These are phyloP conservation scores for Arctopsyche grandis DNA, from an alignment of 1,140 invertebrate species.

Conservation along the genomic window DNA sequence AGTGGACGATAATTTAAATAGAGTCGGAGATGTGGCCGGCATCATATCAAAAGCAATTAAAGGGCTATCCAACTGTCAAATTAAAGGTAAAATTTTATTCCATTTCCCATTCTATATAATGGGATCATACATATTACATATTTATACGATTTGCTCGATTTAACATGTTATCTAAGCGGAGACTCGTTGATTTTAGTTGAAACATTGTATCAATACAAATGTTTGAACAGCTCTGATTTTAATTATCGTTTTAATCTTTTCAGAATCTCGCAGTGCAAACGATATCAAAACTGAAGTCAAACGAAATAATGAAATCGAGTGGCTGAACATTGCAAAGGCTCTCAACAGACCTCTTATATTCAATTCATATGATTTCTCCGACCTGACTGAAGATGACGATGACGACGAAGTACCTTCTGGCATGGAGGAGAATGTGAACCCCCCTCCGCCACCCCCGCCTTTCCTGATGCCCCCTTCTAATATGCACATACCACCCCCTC, in stretches of 20 bases:
- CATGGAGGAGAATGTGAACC: slow-evolving; percentile 70
- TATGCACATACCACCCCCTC: slow-evolving; percentile 60
- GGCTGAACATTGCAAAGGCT: slow-evolving; percentile 89
- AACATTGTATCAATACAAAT: not conserved
- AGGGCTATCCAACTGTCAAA: slow-evolving; percentile 67
- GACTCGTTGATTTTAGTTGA: no score
- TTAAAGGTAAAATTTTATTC: slow-evolving; percentile 40
- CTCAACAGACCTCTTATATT: slow-evolving; percentile 86
- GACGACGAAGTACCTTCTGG: slow-evolving; percentile 72
- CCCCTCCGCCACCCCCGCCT: slow-evolving; percentile 77
- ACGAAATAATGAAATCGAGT: slow-evolving; percentile 94
- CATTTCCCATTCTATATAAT: not conserved
- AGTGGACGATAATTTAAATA: slow-evolving; percentile 64
- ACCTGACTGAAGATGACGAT: slow-evolving; percentile 83
- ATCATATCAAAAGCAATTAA: slow-evolving; percentile 94
- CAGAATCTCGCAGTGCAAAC: slow-evolving; percentile 28
- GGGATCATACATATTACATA: no score
- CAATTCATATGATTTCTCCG: slow-evolving; percentile 97
- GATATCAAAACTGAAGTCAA: slow-evolving; percentile 71
- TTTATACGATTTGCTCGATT: not conserved
- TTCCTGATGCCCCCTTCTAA: slow-evolving; percentile 59
- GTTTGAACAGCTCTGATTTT: not conserved
- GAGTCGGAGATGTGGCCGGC: slow-evolving; percentile 86
- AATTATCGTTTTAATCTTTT: slow-evolving; percentile 1
- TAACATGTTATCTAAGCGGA: no score